phyloP scores from a whole-genome alignment of 2,113 vertebrate genomes.

The Nannobrachium achirus region DNA sequence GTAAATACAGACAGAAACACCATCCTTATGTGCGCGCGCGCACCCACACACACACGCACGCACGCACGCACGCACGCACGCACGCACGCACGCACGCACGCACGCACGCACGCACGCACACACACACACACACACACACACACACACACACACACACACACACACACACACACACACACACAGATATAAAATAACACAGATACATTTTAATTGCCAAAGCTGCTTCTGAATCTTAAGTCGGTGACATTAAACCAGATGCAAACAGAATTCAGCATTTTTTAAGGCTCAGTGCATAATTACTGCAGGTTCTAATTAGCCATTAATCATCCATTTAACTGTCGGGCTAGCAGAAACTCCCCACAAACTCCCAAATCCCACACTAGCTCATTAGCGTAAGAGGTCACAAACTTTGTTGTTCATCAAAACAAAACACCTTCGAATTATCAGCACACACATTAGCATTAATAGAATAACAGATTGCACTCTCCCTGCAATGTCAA shows the following conservation, averaged over 20 bases:
- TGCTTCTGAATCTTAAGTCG: slow-evolving; percentile 11
- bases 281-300: slow-evolving; percentile 52
- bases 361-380: slow-evolving; percentile 41
- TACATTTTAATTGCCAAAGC: neutral
- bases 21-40: too few species aligned
- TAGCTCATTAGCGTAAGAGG: slow-evolving; percentile 32
- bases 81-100: slow-evolving; percentile 13
- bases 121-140: slow-evolving; percentile 3
- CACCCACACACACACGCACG: too few species aligned
- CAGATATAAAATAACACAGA: neutral
- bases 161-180: slow-evolving; percentile 4
- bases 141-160: neutral
- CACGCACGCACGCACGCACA: slow-evolving; percentile 2
- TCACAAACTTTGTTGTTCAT: slow-evolving; percentile 23
- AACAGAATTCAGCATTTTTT: slow-evolving; percentile 55
- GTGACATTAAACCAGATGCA: slow-evolving; percentile 1
- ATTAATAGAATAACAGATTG: too few species aligned
- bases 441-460: too few species aligned
- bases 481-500: neutral
- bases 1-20: too few species aligned
- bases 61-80: neutral
- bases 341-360: slow-evolving; percentile 66
- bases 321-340: slow-evolving; percentile 61
- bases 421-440: neutral
- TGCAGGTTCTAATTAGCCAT: slow-evolving; percentile 52